A percentile compares a stretch with the other conserved stretches of the same genome.
phyloP scores from a whole-genome alignment of 2,888 invertebrate species.

The Daptonema setosum region DNA sequence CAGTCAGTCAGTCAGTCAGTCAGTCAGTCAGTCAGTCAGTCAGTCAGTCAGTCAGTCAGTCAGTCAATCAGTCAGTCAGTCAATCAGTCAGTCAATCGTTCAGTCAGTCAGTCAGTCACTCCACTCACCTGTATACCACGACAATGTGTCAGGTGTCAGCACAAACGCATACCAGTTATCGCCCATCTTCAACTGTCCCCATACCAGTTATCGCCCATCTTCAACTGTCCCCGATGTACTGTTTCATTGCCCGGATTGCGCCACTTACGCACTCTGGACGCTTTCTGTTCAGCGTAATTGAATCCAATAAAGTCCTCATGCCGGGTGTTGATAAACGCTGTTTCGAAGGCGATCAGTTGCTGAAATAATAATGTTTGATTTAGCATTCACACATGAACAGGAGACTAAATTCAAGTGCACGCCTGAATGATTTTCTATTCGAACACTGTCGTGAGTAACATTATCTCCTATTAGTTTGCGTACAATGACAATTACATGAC shows the following conservation, averaged over 20 bases:
- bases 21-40: too few relatives aligned
- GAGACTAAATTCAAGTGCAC: too few relatives aligned
- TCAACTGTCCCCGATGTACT: constrained; percentile 31
- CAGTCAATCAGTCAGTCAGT: too few relatives aligned
- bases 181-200: constrained; percentile 31
- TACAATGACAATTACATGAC: too few relatives aligned
- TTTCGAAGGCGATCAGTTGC: constrained; percentile 1
- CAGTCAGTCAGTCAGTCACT: too few relatives aligned
- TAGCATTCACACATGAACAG: too few relatives aligned
- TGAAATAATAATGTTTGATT: not conserved
- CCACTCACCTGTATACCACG: not conserved
- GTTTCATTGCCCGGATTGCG: constrained; percentile 17
- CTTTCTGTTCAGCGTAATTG: constrained; percentile 3
- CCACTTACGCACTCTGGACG: not conserved
- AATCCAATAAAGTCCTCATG: constrained; percentile 8
- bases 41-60: too few relatives aligned
- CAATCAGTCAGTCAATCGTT: too few relatives aligned
- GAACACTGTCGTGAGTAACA: too few relatives aligned
- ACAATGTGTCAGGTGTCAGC: constrained; percentile 23
- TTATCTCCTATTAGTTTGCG: too few relatives aligned
- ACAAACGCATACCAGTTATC: constrained; percentile 32
- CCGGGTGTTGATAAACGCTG: constrained; percentile 7
- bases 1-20: too few relatives aligned
- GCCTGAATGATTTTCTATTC: too few relatives aligned
- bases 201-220: constrained; percentile 30